phyloP scores from a whole-genome alignment of 2,113 vertebrate species.

The Pelusios castaneus region DNA sequence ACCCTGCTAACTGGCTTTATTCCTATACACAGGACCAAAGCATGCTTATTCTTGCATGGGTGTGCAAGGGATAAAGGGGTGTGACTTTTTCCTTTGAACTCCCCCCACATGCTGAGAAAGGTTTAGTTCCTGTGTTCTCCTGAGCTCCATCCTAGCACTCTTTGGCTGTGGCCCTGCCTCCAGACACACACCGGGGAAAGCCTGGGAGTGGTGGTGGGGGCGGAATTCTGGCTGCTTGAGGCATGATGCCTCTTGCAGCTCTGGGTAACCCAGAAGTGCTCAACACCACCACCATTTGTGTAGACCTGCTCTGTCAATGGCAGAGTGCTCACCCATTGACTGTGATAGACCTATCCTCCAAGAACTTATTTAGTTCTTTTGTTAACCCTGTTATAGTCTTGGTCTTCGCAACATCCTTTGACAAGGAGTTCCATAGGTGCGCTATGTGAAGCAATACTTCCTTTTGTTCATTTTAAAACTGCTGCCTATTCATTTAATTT shows the following conservation, averaged over 20 bases:
- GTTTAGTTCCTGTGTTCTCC: background rate
- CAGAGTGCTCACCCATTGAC: too few species aligned
- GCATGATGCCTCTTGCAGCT: background rate
- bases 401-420: too few species aligned
- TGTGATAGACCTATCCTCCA: too few species aligned
- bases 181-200: background rate
- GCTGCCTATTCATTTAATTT: too few species aligned
- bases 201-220: background rate
- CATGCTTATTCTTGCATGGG: background rate
- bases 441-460: too few species aligned
- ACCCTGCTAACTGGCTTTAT: background rate
- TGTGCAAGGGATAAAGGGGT: background rate
- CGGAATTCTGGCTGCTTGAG: background rate
- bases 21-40: background rate
- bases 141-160: background rate
- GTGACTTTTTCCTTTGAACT: background rate
- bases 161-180: background rate
- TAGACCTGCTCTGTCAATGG: too few species aligned
- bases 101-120: background rate
- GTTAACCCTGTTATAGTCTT: too few species aligned
- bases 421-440: too few species aligned
- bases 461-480: too few species aligned
- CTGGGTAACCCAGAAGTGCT: background rate
- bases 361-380: too few species aligned
- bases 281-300: background rate